Evolutionary conservation across 2,888 invertebrate species (phyloP).

Genomic region (Agrenia bidenticulata): DNA sequence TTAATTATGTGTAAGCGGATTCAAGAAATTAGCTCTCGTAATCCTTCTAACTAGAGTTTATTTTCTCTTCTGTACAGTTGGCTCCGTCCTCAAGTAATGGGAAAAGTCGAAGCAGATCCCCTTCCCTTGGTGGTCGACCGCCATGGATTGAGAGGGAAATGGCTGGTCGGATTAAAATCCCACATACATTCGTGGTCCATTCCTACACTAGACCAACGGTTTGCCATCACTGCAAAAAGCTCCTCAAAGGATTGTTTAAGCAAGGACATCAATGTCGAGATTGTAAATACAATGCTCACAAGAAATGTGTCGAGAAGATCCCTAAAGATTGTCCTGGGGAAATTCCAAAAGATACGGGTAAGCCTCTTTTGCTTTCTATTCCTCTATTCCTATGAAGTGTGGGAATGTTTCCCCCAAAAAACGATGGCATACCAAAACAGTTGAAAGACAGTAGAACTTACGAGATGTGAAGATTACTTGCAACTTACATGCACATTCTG

Average conservation of each 20-base stretch:
- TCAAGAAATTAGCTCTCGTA: too few species aligned
- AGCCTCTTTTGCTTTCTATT: neutral
- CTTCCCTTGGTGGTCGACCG: conserved; percentile 67
- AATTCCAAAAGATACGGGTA: conserved; percentile 63
- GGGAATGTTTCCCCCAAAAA: too few species aligned
- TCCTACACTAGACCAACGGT: conserved; percentile 95
- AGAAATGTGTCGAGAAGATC: conserved; percentile 86
- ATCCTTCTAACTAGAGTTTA: neutral
- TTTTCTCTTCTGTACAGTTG: conserved; percentile 36
- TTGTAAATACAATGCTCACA: conserved; percentile 94
- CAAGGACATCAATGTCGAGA: conserved; percentile 97
- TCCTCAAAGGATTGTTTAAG: conserved; percentile 90
- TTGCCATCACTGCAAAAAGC: conserved; percentile 92
- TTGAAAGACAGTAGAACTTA: too few species aligned
- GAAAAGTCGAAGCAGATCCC: conserved; percentile 64
- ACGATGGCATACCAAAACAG: too few species aligned
- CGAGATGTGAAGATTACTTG: too few species aligned
- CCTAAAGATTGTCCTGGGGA: conserved; percentile 89
- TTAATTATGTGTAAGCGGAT: too few species aligned
- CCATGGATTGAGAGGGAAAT: conserved; percentile 72
- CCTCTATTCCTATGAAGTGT: too few species aligned
- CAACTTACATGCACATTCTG: too few species aligned
- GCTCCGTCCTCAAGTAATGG: conserved; percentile 45
- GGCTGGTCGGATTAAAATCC: conserved; percentile 61
- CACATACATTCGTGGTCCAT: conserved; percentile 96